Conservation (phyloP, 2,888 invertebrate species). For the Gymnoscelis rufifasciata region DNA sequence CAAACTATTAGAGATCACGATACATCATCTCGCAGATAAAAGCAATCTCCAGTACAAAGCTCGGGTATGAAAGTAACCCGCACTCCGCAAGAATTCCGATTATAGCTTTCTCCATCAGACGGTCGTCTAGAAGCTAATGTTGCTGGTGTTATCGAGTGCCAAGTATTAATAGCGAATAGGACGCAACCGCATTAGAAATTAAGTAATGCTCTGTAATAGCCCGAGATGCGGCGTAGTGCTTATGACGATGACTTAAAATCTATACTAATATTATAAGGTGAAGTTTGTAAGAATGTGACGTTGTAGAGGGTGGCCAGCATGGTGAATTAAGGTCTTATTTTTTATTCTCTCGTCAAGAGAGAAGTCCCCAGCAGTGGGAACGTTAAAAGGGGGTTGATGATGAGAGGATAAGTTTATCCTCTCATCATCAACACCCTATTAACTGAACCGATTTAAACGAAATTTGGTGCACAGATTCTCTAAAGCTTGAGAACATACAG, state of each 20-base stretch:
- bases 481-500: too few species aligned
- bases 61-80: conserved; percentile 56
- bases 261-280: too few species aligned
- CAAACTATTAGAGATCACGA: conserved; percentile 6
- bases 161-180: conserved; percentile 27
- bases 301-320: too few species aligned
- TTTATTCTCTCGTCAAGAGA: too few species aligned
- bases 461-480: too few species aligned
- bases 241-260: conserved; percentile 1
- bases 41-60: conserved; percentile 45
- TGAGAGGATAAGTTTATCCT: too few species aligned
- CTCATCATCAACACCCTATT: too few species aligned
- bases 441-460: too few species aligned
- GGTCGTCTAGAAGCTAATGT: conserved; percentile 23
- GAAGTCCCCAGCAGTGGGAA: too few species aligned
- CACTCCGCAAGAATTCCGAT: conserved; percentile 44
- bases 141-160: conserved; percentile 27
- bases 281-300: too few species aligned
- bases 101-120: conserved; percentile 53
- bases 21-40: conserved; percentile 29
- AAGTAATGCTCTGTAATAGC: conserved; percentile 28
- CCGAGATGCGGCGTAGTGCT: conserved; percentile 2
- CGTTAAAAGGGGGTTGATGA: too few species aligned
- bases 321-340: too few species aligned
- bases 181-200: conserved; percentile 36